These are phyloP conservation scores for Heliconius ismenius DNA, from an alignment of 2,888 invertebrate genomes.

Conservation along the genomic window DNA sequence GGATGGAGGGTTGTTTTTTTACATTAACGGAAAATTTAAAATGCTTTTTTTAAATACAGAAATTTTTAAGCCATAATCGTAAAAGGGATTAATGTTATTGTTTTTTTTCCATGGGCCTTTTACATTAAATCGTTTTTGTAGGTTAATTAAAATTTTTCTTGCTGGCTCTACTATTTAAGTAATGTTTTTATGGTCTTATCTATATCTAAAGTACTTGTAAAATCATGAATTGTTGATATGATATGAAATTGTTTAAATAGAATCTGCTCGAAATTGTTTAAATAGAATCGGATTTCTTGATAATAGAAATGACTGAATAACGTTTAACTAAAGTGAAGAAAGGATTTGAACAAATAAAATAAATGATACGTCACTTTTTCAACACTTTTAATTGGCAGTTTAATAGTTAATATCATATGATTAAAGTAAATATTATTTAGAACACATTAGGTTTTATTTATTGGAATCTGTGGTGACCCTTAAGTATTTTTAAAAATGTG, in stretches of 20 bases:
- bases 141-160: background rate
- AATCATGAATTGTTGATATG: too few species aligned
- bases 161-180: background rate
- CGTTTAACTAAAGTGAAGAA: too few species aligned
- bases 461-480: conserved; percentile 4
- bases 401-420: background rate
- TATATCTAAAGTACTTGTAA: too few species aligned
- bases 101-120: background rate
- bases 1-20: background rate
- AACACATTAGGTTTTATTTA: background rate
- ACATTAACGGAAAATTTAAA: background rate
- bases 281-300: background rate
- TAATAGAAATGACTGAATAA: background rate
- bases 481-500: background rate
- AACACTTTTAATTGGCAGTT: conserved; percentile 4
- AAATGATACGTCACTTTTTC: background rate
- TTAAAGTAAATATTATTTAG: background rate
- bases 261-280: too few species aligned
- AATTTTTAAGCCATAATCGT: background rate
- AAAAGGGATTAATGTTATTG: background rate
- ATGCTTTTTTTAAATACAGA: too few species aligned
- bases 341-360: background rate
- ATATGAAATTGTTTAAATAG: too few species aligned
- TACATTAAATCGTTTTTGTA: background rate
- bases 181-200: background rate